These are phyloP conservation scores for Ictidomys tridecemlineatus DNA, from an alignment of 2,113 vertebrate genomes.

Conservation along the genomic window DNA sequence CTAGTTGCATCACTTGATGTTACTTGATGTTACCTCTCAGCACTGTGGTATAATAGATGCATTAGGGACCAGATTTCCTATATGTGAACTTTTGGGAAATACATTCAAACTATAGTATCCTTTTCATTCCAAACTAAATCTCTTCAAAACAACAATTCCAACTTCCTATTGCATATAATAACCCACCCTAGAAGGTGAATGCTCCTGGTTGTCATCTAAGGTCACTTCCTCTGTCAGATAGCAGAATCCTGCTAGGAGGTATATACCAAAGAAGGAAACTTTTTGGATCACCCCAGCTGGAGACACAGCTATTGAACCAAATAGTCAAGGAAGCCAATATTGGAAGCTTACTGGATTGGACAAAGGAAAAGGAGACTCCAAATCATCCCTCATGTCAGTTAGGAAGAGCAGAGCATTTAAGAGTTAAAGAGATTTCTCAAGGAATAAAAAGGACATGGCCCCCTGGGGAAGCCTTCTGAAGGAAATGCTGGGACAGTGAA, in stretches of 20 bases:
- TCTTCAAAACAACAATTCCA: neutral
- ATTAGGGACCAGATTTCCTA: neutral
- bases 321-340: neutral
- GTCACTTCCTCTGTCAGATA: neutral
- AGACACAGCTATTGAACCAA: neutral
- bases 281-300: neutral
- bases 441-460: neutral
- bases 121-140: neutral
- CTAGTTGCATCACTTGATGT: too few species aligned
- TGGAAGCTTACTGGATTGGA: neutral
- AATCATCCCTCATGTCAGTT: neutral
- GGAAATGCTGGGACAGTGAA: neutral
- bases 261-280: neutral
- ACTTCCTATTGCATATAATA: neutral
- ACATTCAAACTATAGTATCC: too few species aligned
- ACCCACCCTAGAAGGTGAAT: neutral
- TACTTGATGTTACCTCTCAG: neutral
- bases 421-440: slow-evolving; percentile 6
- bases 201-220: neutral
- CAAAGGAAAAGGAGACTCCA: neutral
- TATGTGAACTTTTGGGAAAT: neutral
- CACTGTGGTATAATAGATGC: neutral
- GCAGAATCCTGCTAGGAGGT: neutral
- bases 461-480: neutral
- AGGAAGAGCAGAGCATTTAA: neutral